phyloP scores from a whole-genome alignment of 2,797 vertebrate species.

The Lemur catta region DNA sequence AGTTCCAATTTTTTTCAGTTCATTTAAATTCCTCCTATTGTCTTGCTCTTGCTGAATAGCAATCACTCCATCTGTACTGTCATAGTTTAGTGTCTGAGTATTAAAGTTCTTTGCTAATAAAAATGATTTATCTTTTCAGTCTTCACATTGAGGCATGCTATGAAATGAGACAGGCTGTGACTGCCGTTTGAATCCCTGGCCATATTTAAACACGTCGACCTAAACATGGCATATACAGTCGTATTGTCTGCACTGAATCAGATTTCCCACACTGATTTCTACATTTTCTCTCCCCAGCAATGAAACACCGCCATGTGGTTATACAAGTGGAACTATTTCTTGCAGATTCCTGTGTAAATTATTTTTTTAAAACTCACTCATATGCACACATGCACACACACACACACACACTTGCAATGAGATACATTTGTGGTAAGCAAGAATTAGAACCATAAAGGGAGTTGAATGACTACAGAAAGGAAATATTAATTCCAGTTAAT shows the following conservation, averaged over 20 bases:
- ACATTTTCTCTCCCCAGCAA: background rate
- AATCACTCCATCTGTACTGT: background rate
- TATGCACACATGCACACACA: background rate
- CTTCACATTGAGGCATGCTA: background rate
- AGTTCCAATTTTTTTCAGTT: conserved; percentile 70
- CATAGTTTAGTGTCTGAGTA: conserved; percentile 18
- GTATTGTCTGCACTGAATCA: background rate
- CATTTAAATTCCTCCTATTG: conserved; percentile 57
- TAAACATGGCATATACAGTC: background rate
- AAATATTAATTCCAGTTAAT: background rate
- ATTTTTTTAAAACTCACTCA: background rate
- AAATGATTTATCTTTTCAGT: conserved; percentile 16
- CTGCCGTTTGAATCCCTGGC: background rate
- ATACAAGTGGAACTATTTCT: background rate
- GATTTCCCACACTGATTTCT: background rate
- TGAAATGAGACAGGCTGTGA: background rate
- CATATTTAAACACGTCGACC: background rate
- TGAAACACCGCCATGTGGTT: background rate
- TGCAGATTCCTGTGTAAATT: background rate
- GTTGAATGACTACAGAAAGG: background rate
- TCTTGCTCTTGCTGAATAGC: conserved; percentile 53
- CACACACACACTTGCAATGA: background rate
- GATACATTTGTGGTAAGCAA: background rate
- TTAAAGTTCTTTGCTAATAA: conserved; percentile 44
- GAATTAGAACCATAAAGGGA: background rate